These are phyloP conservation scores for Jordanella pulchra DNA, from an alignment of 2,797 vertebrate species.

Conservation along the genomic window DNA sequence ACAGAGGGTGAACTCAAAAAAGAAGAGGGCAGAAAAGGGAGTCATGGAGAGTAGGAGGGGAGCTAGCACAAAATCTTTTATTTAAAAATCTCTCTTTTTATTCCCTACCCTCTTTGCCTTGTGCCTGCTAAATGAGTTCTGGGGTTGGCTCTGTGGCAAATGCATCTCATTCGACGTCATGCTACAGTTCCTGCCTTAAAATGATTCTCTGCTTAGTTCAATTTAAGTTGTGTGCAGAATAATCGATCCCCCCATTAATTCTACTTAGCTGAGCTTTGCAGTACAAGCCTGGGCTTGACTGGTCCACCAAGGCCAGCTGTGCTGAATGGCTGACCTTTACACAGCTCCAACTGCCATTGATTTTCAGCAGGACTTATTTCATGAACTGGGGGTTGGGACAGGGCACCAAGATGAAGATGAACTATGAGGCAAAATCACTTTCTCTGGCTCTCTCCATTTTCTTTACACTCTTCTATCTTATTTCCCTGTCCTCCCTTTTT, in stretches of 20 bases:
- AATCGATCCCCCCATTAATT: constrained; percentile 85
- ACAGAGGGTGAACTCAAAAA: constrained; percentile 47
- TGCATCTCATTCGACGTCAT: constrained; percentile 72
- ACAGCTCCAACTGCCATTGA: constrained; percentile 80
- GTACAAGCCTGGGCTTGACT: constrained; percentile 79
- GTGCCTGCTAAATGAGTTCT: constrained; percentile 62
- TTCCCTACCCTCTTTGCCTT: constrained; percentile 50
- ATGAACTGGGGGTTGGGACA: constrained; percentile 82
- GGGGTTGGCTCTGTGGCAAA: constrained; percentile 58
- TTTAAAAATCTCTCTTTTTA: constrained; percentile 62
- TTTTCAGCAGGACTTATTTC: constrained; percentile 87
- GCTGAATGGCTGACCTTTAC: constrained; percentile 84
- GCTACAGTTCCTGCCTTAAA: constrained; percentile 74
- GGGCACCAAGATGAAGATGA: constrained; percentile 84
- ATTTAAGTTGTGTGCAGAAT: constrained; percentile 79
- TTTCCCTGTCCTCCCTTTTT: constrained; percentile 37
- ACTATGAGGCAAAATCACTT: constrained; percentile 81
- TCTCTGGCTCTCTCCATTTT: constrained; percentile 70
- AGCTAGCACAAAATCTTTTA: constrained; percentile 36
- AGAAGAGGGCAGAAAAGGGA: constrained; percentile 21
- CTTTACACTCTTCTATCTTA: constrained; percentile 35
- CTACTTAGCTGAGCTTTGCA: constrained; percentile 78
- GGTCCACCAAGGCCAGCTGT: constrained; percentile 78
- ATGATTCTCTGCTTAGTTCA: constrained; percentile 81
- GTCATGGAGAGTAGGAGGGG: constrained; percentile 23